A percentile compares a stretch with the other conserved stretches of the same genome.
phyloP scores from a whole-genome alignment of 1,140 invertebrate species.

The Drosophila nannoptera region DNA sequence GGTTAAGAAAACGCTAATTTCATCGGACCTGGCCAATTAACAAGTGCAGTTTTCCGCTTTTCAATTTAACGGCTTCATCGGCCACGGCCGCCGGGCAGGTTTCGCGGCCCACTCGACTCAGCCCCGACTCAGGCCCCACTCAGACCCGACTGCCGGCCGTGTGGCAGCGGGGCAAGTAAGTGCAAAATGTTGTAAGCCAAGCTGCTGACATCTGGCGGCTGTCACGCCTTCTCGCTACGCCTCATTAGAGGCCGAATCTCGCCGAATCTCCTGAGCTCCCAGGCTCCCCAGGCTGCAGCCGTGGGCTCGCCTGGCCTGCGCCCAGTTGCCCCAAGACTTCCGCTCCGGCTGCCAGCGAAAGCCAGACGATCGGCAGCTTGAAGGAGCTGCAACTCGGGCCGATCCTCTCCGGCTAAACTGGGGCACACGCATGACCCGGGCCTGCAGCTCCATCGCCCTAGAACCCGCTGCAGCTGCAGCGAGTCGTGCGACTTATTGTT shows the following conservation, averaged over 20 bases:
- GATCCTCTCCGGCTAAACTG: too few relatives aligned
- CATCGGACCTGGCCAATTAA: conserved; percentile 68
- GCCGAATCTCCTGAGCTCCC: background rate
- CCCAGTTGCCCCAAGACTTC: conserved; percentile 64
- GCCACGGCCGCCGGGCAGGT: conserved; percentile 36
- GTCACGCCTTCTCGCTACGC: conserved; percentile 40
- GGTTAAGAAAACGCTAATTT: conserved; percentile 43
- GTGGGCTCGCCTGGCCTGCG: conserved; percentile 32
- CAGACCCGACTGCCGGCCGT: too few relatives aligned
- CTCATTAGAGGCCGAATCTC: conserved; percentile 60
- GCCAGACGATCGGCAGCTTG: too few relatives aligned
- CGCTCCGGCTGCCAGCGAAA: conserved; percentile 29
- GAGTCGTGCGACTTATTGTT: conserved; percentile 2
- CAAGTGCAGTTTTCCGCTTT: conserved; percentile 60
- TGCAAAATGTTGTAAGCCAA: conserved; percentile 71
- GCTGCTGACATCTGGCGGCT: conserved; percentile 66
- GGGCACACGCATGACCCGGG: too few relatives aligned
- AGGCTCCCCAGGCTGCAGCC: background rate
- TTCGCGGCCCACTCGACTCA: conserved; percentile 23
- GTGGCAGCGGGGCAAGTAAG: conserved; percentile 37
- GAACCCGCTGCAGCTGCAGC: background rate
- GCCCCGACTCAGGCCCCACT: too few relatives aligned
- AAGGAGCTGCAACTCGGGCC: too few relatives aligned
- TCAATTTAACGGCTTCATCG: conserved; percentile 75
- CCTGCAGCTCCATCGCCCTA: too few relatives aligned